Base-by-base conservation (phyloP, 2,888 invertebrate species). In the Oasisia sp. region DNA sequence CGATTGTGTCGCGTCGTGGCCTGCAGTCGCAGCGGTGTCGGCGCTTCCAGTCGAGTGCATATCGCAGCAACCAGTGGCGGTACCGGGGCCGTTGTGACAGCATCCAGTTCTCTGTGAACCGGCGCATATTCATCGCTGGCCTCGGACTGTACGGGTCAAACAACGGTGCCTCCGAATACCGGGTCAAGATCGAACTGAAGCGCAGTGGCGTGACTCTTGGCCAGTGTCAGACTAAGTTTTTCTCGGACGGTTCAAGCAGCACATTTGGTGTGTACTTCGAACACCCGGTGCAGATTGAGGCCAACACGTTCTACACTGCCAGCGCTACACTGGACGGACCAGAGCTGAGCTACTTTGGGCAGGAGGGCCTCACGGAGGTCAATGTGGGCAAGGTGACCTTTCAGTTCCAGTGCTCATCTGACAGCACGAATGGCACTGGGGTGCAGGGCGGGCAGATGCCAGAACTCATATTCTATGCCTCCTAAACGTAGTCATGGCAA, bases 391-490 rank as follows among this genome's bases (percentile, higher is more conserved):
- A 98, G 95, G 99, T 99, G 92, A 98, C 98, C 93, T 99, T 99
- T 97, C 99, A 99, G 97, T 99, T 99, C 97, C 99, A 99, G 96
- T 99, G 99, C 96, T 99, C 99, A 92, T 98, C 98, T 9, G 99
- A 99, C 96, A 99, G 99, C 97, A 99, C 99, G 92, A 99, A 99
- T 95, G 99, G 99, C 91, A 99, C 99, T 0, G 99, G 99, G 12
- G 99, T 99, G 12, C 99, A 99, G 97, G 99, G 99, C 91, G 99
- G 99, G 90, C 99, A 99, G 97, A 99, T 99, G 95, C 99, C 99
- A 4, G 99, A 99, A 97, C 97, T 99, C 93, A 98, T 99, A 95
- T 99, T 99, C 96, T 99, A 99, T 95, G 95, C 95, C 92, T 93
- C 90, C 93, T 38, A 38, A 27, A 32, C 27, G 32, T 90, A 38